These are phyloP conservation scores for Laticauda colubrina DNA, from an alignment of 2,113 vertebrate genomes.

Conservation along the genomic window DNA sequence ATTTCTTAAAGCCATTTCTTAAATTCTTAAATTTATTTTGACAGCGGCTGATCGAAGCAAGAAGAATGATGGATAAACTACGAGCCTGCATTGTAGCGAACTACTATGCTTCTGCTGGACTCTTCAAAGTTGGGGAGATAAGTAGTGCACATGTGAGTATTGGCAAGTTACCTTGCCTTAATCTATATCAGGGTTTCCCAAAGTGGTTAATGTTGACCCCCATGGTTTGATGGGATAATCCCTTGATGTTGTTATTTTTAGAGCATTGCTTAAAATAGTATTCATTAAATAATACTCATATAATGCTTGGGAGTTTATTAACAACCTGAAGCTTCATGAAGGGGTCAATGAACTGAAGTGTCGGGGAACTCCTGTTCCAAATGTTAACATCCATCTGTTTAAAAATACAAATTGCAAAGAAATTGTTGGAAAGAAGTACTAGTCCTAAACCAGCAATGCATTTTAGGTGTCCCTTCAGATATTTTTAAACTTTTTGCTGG, in stretches of 20 bases:
- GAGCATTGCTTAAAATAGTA: neutral
- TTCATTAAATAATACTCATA: neutral
- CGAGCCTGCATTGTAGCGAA: constrained; percentile 97
- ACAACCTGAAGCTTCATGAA: neutral
- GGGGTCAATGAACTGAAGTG: neutral
- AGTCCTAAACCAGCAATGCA: neutral
- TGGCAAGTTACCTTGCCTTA: neutral
- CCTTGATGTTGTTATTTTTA: neutral
- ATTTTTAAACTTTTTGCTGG: neutral
- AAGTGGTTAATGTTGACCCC: neutral
- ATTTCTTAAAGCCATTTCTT: neutral
- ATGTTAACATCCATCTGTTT: neutral
- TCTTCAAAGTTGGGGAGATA: constrained; percentile 89
- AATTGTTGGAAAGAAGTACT: neutral
- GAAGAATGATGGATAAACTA: constrained; percentile 99
- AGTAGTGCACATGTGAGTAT: constrained; percentile 13
- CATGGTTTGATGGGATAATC: neutral
- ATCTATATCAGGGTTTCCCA: neutral
- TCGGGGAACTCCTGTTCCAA: neutral
- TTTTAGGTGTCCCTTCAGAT: neutral
- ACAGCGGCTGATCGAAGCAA: constrained; percentile 92
- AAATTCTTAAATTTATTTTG: constrained; percentile 19
- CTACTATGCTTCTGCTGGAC: constrained; percentile 90
- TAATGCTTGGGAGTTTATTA: neutral
- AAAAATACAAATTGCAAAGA: neutral